phyloP scores from a whole-genome alignment of 2,113 vertebrate genomes.

The Heterotis niloticus region DNA sequence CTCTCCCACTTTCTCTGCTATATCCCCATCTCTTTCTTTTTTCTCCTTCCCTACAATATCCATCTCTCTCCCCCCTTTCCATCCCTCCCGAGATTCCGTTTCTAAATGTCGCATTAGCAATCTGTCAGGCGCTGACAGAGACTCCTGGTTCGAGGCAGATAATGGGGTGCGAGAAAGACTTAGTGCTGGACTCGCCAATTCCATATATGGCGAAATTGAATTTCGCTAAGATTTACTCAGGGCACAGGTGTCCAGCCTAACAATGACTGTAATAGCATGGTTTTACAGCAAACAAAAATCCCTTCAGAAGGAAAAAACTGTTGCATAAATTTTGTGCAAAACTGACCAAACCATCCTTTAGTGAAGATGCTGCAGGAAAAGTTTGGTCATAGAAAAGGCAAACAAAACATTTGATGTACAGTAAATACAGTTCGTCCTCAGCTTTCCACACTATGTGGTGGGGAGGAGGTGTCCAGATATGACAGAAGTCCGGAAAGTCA shows the following conservation, averaged over 20 bases:
- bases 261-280: background rate
- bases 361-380: background rate
- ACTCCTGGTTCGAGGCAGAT: background rate
- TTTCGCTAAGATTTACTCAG: background rate
- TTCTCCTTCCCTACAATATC: constrained; percentile 8
- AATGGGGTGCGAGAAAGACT: background rate
- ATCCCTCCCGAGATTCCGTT: constrained; percentile 21
- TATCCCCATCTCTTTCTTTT: constrained; percentile 23
- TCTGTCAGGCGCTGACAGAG: background rate
- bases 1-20: constrained; percentile 29
- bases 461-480: too few species aligned
- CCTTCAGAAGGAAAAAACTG: background rate
- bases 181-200: background rate
- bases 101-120: constrained; percentile 27
- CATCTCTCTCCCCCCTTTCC: constrained; percentile 1
- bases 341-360: background rate
- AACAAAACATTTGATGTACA: constrained; percentile 3
- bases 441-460: too few species aligned
- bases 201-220: background rate
- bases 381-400: background rate
- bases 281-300: background rate
- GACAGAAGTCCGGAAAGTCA: too few species aligned
- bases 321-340: background rate
- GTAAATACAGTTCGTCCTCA: too few species aligned
- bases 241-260: background rate